Evolutionary conservation across 2,113 vertebrate genomes (phyloP).

Genomic region (Bubo bubo): DNA sequence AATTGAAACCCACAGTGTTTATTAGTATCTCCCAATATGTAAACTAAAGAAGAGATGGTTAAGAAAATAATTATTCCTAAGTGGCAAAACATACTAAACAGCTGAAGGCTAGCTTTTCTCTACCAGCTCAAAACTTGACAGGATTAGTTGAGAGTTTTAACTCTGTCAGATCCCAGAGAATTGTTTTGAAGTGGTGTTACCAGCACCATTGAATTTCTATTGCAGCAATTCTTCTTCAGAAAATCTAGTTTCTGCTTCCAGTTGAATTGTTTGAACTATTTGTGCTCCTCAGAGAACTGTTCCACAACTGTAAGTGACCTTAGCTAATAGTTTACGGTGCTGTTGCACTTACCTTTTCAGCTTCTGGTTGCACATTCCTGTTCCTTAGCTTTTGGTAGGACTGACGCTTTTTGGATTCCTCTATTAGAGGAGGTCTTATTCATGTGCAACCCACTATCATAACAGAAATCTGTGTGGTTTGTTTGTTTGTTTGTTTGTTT

Average conservation of each 20-base stretch:
- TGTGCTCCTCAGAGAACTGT: neutral
- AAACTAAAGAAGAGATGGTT: neutral
- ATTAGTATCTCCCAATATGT: neutral
- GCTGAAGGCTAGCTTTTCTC: neutral
- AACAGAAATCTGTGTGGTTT: neutral
- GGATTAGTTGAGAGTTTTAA: neutral
- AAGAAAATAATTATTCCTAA: neutral
- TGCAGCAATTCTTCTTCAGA: neutral
- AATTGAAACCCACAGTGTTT: neutral
- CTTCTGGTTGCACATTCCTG: neutral
- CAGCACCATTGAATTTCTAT: neutral
- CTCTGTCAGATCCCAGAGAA: neutral
- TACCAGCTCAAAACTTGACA: neutral
- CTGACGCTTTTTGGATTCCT: neutral
- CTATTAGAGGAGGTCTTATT: neutral
- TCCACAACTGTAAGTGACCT: neutral
- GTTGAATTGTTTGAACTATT: neutral
- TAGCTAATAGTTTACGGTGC: neutral
- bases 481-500: too few species aligned
- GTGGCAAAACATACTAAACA: neutral
- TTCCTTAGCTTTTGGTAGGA: neutral
- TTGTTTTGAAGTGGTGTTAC: neutral
- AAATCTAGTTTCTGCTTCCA: neutral
- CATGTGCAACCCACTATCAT: neutral
- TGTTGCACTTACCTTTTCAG: neutral